Base-by-base conservation (phyloP, 2,113 vertebrate species). In the Serinus canaria region DNA sequence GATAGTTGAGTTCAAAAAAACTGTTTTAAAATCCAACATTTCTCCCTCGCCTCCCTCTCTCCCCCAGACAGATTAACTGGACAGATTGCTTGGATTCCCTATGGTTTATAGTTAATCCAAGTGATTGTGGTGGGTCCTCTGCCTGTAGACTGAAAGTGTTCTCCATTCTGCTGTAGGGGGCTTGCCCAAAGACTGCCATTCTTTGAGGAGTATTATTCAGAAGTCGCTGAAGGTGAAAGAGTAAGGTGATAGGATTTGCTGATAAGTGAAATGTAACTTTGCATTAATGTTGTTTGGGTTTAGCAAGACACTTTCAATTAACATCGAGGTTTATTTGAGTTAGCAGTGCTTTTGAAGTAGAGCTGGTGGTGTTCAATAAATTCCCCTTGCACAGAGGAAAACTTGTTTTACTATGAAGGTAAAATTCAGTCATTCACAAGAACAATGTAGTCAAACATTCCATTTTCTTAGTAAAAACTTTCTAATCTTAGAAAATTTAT, bases 251-350 rank as follows among this genome's bases (percentile, higher is more conserved):
- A 81, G 52, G 41, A 91, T 97, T 86, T 84, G 50, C 69, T 93
- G 79, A 58, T 33, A 84, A 89, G 49, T 82, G 28, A 79, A 86
- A 63, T 74, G 64, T 60, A 87, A 37, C 41, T 59, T 73, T 75
- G 12, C 52, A 58, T 53, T 89, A 64, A 60, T 6, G 8, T 43
- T 83, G 27, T 62, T 94, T 84, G 44, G 37, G 78, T 92, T 93
- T 75, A 84, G 68, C 46, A 52, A 87, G 73, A 30, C 47, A 77
- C 88, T 95, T 91, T 44, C 43, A 55, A 89, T 90, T 95, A 88
- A 62, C 66, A 43, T 25, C 66, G 58, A 92, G 72, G 15, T 91
- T 94, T 94, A 82, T 68, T 92, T 87, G 56, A 90, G 13, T 68
- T 92, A 83, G 44, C 37, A 22, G 24, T 39, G 41, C 37, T 91